These are phyloP conservation scores for Ophiodon elongatus DNA, from an alignment of 2,113 vertebrate genomes.

Conservation along the genomic window DNA sequence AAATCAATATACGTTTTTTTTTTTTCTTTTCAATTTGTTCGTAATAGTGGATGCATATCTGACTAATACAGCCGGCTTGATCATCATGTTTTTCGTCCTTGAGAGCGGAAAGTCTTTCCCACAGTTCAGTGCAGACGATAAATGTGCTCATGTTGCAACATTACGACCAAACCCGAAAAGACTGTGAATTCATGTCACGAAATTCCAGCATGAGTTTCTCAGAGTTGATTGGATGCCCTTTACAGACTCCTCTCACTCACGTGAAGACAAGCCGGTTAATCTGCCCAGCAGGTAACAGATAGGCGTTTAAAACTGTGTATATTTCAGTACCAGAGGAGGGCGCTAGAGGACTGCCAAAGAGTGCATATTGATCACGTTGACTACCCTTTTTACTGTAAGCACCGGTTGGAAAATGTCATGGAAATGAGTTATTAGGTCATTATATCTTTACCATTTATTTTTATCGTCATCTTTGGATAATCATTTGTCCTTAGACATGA, in stretches of 20 bases:
- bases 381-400: background rate
- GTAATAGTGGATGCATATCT: background rate
- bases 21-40: background rate
- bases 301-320: background rate
- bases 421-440: background rate
- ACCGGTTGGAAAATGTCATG: background rate
- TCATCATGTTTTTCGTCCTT: slow-evolving; percentile 12
- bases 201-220: background rate
- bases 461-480: background rate
- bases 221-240: background rate
- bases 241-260: no score
- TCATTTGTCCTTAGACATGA: background rate
- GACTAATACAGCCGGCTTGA: background rate
- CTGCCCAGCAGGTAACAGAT: background rate
- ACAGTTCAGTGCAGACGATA: slow-evolving; percentile 7
- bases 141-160: background rate
- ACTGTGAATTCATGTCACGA: background rate
- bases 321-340: slow-evolving; percentile 56
- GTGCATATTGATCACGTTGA: background rate
- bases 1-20: background rate
- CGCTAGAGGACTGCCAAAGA: slow-evolving; percentile 43
- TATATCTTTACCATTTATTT: background rate
- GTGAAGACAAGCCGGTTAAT: background rate
- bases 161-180: background rate
- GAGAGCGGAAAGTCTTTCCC: background rate